These are phyloP conservation scores for Stegophylla sp. DNA, from an alignment of 2,888 invertebrate genomes.

Conservation along the genomic window DNA sequence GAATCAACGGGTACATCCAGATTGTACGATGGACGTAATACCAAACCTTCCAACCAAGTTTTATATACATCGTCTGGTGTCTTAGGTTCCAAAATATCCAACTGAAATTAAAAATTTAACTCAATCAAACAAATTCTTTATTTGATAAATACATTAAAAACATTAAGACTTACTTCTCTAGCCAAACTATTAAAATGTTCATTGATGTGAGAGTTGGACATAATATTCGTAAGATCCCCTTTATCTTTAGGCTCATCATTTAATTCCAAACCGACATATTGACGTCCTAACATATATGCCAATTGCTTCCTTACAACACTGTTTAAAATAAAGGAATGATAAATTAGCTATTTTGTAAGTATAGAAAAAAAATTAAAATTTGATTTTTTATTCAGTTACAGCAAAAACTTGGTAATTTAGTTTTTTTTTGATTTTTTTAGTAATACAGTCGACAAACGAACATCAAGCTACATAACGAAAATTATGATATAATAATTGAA, in stretches of 20 bases:
- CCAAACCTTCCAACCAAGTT: conserved; percentile 81
- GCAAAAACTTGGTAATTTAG: too few relatives aligned
- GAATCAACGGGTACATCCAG: conserved; percentile 77
- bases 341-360: neutral
- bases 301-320: conserved; percentile 89
- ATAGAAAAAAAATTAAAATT: neutral
- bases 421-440: too few relatives aligned
- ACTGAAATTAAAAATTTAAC: conserved; percentile 66
- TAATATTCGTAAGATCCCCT: conserved; percentile 84
- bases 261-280: conserved; percentile 87
- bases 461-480: too few relatives aligned
- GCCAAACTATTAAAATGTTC: conserved; percentile 91
- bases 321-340: conserved; percentile 62
- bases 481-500: neutral
- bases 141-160: conserved; percentile 19
- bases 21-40: conserved; percentile 63
- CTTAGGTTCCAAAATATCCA: conserved; percentile 99
- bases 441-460: too few relatives aligned
- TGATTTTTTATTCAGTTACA: too few relatives aligned
- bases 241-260: conserved; percentile 72
- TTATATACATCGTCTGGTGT: conserved; percentile 99
- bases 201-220: conserved; percentile 92
- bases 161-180: conserved; percentile 73
- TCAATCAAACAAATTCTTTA: neutral
- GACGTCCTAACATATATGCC: conserved; percentile 94